Evolutionary conservation across 2,113 vertebrate species (phyloP).

Genomic region (Gobio gobio): DNA sequence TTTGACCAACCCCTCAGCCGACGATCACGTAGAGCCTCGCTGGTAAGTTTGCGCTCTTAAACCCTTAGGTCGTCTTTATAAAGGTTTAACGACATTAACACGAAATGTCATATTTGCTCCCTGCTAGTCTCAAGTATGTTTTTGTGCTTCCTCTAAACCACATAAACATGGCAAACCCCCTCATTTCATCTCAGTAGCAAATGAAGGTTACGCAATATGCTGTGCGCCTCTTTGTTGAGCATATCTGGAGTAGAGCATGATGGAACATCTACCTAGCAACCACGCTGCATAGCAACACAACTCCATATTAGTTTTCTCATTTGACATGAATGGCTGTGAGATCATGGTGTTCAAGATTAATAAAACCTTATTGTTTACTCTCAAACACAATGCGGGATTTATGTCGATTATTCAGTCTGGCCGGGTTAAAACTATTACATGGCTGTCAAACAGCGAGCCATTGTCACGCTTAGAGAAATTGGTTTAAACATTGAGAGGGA

Average conservation of each 20-base stretch:
- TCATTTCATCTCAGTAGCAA: background rate
- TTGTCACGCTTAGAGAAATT: background rate
- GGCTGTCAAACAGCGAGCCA: background rate
- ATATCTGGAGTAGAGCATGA: background rate
- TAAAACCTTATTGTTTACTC: slow-evolving; percentile 20
- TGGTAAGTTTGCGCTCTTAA: slow-evolving; percentile 76
- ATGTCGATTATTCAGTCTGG: background rate
- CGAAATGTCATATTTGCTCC: background rate
- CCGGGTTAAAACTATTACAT: slow-evolving; percentile 1
- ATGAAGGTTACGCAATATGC: background rate
- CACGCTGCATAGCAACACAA: slow-evolving; percentile 16
- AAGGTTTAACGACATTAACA: background rate
- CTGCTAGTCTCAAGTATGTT: background rate
- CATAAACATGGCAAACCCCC: background rate
- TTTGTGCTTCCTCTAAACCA: background rate
- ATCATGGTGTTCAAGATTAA: slow-evolving; percentile 30
- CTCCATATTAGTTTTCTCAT: background rate
- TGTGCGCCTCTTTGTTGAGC: background rate
- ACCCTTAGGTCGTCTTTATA: background rate
- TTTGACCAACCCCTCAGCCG: slow-evolving; percentile 97
- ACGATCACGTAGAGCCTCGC: slow-evolving; percentile 92
- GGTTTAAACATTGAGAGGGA: too few relatives aligned
- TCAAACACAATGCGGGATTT: slow-evolving; percentile 5
- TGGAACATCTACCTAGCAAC: slow-evolving; percentile 24
- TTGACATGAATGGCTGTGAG: slow-evolving; percentile 9